phyloP scores from a whole-genome alignment of 1,140 invertebrate species.

The Orchesella cincta region DNA sequence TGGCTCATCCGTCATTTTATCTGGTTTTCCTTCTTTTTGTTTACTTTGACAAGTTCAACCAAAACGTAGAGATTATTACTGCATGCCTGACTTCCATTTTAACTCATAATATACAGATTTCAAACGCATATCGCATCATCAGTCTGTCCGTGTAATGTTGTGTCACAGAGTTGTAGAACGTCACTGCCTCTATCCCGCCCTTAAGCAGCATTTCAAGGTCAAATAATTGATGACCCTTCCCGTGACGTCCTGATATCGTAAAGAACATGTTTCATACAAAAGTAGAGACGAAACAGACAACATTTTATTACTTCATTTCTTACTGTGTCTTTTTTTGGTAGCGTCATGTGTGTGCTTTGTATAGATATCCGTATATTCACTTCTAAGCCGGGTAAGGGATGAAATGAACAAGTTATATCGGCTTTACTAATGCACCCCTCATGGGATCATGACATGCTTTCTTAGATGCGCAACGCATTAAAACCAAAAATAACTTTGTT shows the following conservation, averaged over 20 bases:
- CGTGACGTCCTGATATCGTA: constrained; percentile 1
- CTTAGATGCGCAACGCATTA: no score
- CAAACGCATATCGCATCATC: no score
- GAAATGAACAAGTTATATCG: no score
- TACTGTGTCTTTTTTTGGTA: neutral
- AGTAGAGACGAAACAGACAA: neutral
- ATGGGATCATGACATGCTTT: no score
- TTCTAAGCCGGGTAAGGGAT: no score
- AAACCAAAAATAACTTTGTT: no score
- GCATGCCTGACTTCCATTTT: no score
- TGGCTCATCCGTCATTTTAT: neutral
- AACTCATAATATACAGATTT: no score
- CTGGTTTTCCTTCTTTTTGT: constrained; percentile 6
- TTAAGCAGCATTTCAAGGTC: constrained; percentile 4
- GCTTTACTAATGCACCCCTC: no score
- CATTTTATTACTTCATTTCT: constrained; percentile 24
- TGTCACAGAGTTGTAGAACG: no score
- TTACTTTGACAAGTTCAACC: neutral
- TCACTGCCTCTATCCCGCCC: neutral
- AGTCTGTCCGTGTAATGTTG: no score
- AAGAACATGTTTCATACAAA: neutral
- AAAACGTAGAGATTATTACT: neutral
- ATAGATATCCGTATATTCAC: neutral
- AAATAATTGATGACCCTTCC: constrained; percentile 7
- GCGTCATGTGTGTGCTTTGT: neutral